Conservation (phyloP, 2,888 invertebrate species). For the Agonopterix subpropinquella region DNA sequence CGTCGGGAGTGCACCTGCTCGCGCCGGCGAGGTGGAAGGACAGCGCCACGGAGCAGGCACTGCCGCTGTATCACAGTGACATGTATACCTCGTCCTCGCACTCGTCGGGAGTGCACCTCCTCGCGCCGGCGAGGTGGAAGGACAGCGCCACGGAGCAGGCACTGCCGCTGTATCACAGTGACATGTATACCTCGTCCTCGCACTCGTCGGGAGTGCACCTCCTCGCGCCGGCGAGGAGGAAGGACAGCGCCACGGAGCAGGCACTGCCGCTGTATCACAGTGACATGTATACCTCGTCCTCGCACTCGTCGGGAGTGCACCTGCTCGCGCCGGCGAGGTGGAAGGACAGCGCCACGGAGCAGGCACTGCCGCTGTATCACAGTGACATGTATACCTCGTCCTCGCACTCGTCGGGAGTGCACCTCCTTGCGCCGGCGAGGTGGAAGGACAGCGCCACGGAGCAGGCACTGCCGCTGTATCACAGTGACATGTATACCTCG, state of each 20-base stretch:
- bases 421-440: slow-evolving; percentile 61
- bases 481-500: slow-evolving; percentile 29
- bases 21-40: slow-evolving; percentile 68
- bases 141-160: slow-evolving; percentile 60
- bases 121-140: slow-evolving; percentile 66
- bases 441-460: slow-evolving; percentile 64
- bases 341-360: slow-evolving; percentile 61
- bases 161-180: slow-evolving; percentile 40
- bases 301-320: slow-evolving; percentile 68
- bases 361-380: slow-evolving; percentile 50
- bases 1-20: slow-evolving; percentile 63
- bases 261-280: slow-evolving; percentile 47
- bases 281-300: slow-evolving; percentile 44
- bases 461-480: slow-evolving; percentile 55
- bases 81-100: slow-evolving; percentile 55
- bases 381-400: slow-evolving; percentile 39
- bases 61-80: slow-evolving; percentile 36
- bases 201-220: slow-evolving; percentile 69
- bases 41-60: slow-evolving; percentile 59
- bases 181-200: slow-evolving; percentile 49
- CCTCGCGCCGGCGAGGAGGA: slow-evolving; percentile 65
- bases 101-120: slow-evolving; percentile 66
- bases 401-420: slow-evolving; percentile 68
- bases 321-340: slow-evolving; percentile 64
- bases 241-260: slow-evolving; percentile 58